These are phyloP conservation scores for Capitella teleta DNA, from an alignment of 1,140 invertebrate species.

Conservation along the genomic window DNA sequence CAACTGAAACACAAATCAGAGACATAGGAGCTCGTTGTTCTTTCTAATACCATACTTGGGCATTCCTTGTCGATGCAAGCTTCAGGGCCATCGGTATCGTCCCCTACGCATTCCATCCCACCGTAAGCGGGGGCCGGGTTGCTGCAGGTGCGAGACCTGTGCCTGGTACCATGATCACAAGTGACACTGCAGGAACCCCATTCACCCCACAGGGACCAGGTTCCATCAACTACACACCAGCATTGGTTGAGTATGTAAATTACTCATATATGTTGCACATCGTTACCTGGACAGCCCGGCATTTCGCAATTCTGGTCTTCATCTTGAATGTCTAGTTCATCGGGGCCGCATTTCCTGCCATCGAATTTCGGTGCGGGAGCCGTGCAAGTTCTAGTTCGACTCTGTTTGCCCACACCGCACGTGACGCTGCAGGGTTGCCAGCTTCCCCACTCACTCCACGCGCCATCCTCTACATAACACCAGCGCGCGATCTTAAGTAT, in stretches of 20 bases:
- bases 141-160: slow-evolving; percentile 4
- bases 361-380: slow-evolving; percentile 24
- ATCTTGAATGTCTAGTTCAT: too few species aligned
- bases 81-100: background rate
- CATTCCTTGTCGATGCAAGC: background rate
- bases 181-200: slow-evolving; percentile 9
- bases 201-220: slow-evolving; percentile 6
- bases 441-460: slow-evolving; percentile 52
- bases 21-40: too few species aligned
- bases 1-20: too few species aligned
- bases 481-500: too few species aligned
- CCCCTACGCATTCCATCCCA: slow-evolving; percentile 4
- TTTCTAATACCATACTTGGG: background rate
- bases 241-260: background rate
- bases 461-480: slow-evolving; percentile 42
- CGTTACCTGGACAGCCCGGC: background rate
- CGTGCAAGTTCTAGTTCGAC: slow-evolving; percentile 50
- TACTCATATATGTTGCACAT: background rate
- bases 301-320: background rate
- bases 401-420: slow-evolving; percentile 54
- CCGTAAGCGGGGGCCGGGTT: slow-evolving; percentile 6
- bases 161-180: slow-evolving; percentile 3
- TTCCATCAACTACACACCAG: slow-evolving; percentile 7
- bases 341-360: background rate
- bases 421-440: slow-evolving; percentile 55